Percentiles rank a stretch among this genome's conserved stretches.
These are phyloP conservation scores for Trichosurus vulpecula DNA, from an alignment of 2,797 vertebrate species.

Conservation along the genomic window DNA sequence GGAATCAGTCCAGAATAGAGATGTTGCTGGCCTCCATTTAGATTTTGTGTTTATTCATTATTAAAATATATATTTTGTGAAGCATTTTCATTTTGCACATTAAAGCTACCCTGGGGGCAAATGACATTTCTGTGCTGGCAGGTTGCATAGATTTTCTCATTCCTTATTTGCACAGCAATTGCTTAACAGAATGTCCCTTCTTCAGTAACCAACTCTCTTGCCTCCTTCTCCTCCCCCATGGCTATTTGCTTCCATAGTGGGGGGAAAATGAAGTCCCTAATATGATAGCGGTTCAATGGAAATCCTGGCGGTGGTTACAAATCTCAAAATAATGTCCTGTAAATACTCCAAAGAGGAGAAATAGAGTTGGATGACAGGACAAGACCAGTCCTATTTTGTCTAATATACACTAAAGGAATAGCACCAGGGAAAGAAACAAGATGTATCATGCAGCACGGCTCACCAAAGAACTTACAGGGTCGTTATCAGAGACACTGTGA, in stretches of 20 bases:
- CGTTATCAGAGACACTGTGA: constrained; percentile 33
- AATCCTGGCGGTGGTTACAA: not conserved
- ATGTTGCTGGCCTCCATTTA: constrained; percentile 51
- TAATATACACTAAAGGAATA: constrained; percentile 25
- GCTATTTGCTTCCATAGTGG: not conserved
- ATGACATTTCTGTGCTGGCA: constrained; percentile 66
- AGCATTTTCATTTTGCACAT: constrained; percentile 70
- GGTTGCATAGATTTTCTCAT: constrained; percentile 60
- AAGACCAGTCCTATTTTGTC: not conserved
- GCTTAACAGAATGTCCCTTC: constrained; percentile 53
- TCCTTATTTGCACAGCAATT: constrained; percentile 63
- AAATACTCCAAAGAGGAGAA: constrained; percentile 9
- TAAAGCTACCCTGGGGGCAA: constrained; percentile 62
- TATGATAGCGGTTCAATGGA: constrained; percentile 4
- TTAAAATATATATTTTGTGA: constrained; percentile 62
- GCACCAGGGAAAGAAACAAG: constrained; percentile 18
- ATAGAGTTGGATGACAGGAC: not conserved
- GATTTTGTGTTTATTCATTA: constrained; percentile 59
- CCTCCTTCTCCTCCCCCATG: not conserved
- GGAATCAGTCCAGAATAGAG: constrained; percentile 59
- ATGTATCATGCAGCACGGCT: constrained; percentile 3
- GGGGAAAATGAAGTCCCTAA: not conserved
- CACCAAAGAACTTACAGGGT: constrained; percentile 21
- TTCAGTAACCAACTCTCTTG: constrained; percentile 8
- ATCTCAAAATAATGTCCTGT: constrained; percentile 43